Evolutionary conservation across 2,888 invertebrate species (phyloP).

Genomic region (Brachylomia viminalis): DNA sequence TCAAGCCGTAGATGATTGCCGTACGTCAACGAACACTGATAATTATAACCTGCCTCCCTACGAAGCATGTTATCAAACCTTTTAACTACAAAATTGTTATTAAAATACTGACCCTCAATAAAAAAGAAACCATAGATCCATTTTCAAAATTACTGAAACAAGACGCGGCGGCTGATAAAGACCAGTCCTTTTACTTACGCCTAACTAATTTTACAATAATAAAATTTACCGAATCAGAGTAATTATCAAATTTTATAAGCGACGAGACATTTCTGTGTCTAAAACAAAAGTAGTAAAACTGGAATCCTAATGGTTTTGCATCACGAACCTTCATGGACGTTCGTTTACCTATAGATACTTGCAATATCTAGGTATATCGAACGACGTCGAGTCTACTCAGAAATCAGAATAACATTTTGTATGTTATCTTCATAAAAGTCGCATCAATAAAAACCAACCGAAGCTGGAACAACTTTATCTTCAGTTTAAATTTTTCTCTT

Average conservation of each 20-base stretch:
- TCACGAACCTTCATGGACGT: conserved; percentile 65
- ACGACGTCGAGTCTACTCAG: conserved; percentile 34
- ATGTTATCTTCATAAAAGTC: conserved; percentile 27
- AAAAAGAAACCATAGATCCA: background rate
- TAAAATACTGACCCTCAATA: background rate
- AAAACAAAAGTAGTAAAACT: conserved; percentile 66
- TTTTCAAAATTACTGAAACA: conserved; percentile 6
- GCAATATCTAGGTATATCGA: conserved; percentile 46
- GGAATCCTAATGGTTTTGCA: conserved; percentile 65
- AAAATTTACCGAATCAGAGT: conserved; percentile 41
- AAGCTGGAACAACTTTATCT: conserved; percentile 45
- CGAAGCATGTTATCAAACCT: conserved; percentile 43
- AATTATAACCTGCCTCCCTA: conserved; percentile 62
- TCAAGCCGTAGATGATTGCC: conserved; percentile 70
- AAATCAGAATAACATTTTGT: conserved; percentile 25
- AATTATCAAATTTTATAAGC: conserved; percentile 62
- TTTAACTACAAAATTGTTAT: conserved; percentile 2
- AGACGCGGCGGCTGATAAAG: background rate
- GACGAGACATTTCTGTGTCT: conserved; percentile 58
- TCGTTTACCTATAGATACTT: conserved; percentile 45
- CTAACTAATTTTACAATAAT: conserved; percentile 30
- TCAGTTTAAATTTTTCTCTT: conserved; percentile 6
- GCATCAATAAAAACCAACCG: conserved; percentile 24
- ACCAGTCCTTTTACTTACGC: conserved; percentile 22
- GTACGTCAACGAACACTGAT: conserved; percentile 54